Percentiles rank a stretch among this genome's conserved stretches.
Conservation (phyloP, 2,797 vertebrate species). For the Cyprinella venusta region DNA sequence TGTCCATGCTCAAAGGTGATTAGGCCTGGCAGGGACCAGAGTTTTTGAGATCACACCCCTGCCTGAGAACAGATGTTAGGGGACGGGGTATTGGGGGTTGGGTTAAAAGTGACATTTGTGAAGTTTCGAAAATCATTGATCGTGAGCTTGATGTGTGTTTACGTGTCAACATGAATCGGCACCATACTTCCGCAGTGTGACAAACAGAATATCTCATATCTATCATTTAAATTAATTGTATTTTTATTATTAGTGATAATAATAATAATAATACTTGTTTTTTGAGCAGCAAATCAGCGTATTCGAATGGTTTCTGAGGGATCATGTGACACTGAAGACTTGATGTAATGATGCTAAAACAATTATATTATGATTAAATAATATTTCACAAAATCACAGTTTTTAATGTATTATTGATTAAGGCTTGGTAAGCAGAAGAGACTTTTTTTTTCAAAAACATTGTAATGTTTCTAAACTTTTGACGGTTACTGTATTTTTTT, state of each 20-base stretch:
- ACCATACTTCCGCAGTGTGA: neutral
- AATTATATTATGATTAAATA: neutral
- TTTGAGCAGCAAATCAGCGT: neutral
- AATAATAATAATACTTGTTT: neutral
- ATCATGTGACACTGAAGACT: neutral
- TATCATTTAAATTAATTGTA: neutral
- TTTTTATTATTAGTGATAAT: neutral
- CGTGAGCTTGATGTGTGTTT: neutral
- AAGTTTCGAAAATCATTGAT: neutral
- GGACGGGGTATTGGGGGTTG: neutral
- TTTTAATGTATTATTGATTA: neutral
- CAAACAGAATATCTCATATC: neutral
- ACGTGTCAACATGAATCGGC: neutral
- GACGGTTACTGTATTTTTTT: neutral
- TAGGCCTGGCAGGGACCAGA: slow-evolving; percentile 48
- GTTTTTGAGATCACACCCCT: slow-evolving; percentile 46
- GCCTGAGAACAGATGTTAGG: slow-evolving; percentile 40
- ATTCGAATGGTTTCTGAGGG: neutral
- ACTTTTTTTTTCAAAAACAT: neutral
- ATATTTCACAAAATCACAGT: neutral
- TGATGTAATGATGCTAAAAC: neutral
- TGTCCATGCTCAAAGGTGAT: slow-evolving; percentile 71
- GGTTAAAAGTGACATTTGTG: neutral
- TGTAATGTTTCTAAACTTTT: neutral
- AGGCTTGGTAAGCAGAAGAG: neutral